Evolutionary conservation across 2,113 vertebrate genomes (phyloP), one percentile per base, ranked within the genome.

Genomic region (Microcebus jonahi): DNA sequence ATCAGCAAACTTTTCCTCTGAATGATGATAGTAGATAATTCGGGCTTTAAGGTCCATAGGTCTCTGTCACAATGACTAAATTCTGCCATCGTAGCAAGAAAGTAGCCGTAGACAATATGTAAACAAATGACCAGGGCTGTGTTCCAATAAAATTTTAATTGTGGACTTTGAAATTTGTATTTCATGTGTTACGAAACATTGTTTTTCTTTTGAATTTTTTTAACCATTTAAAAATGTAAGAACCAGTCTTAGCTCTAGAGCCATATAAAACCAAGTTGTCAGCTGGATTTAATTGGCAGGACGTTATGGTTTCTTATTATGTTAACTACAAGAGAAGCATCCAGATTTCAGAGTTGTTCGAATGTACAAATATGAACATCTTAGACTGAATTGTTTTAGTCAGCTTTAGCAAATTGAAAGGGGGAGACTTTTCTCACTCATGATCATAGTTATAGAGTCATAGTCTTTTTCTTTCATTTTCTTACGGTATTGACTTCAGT

Each of bases 401-500:
- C 65, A 61, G 45, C 45, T 88, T 94, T 77, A 76, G 7, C 18
- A 96, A 95, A 68, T 27, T 31, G 6, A 61, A 96, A 18, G 63
- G 65, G 18, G 50, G 48, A 96, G 75, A 53, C 25, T 73, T 92
- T 82, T 87, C 77, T 85, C 34, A 31, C 13, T 77, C 31, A 23
- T 0, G 50, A 39, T 73, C 59, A 36, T 27, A 10, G 20, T 42
- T 57, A 39, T 15, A 57, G 21, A 27, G 65, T 57, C 42, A 34
- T 12, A 83, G 42, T 17, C n/a, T 93, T 53, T 94, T 73, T 85
- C 42, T 94, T 95, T 86, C 75, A 67, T 68, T 96, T 95, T 90
- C 18, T 88, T 88, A 20, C 14, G 88, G 12, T 50, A 31, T 20
- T 84, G 65, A 92, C 53, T 85, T 92, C 45, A 75, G 29, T 50